A percentile compares a stretch with the other conserved stretches of the same genome.
These are phyloP conservation scores for Carassius gibelio DNA, from an alignment of 2,113 vertebrate genomes.

Conservation along the genomic window DNA sequence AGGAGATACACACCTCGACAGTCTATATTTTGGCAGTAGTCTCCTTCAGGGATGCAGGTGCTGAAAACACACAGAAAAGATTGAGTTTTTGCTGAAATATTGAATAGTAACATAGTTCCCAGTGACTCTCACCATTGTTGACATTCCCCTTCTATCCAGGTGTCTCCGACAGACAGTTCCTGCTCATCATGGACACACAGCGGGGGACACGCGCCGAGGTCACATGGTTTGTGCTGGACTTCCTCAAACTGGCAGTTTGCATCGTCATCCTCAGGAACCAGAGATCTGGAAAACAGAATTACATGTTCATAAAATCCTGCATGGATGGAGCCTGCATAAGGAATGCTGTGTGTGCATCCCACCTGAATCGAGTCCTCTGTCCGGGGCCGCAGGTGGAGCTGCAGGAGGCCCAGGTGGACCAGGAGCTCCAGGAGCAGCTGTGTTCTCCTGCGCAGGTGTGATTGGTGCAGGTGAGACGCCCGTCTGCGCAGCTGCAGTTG, in stretches of 20 bases:
- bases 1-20: conserved; percentile 76
- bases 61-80: conserved; percentile 65
- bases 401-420: conserved; percentile 86
- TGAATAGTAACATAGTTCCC: too few relatives aligned
- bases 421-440: conserved; percentile 82
- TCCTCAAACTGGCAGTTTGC: conserved; percentile 78
- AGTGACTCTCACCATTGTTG: conserved; percentile 79
- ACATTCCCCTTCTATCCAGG: conserved; percentile 84
- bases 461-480: conserved; percentile 78
- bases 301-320: neutral
- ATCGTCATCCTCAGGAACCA: conserved; percentile 69
- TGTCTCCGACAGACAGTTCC: conserved; percentile 78
- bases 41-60: conserved; percentile 86
- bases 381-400: conserved; percentile 80
- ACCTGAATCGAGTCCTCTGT: conserved; percentile 83
- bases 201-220: conserved; percentile 77
- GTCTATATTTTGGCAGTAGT: conserved; percentile 77
- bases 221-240: conserved; percentile 79
- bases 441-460: conserved; percentile 68
- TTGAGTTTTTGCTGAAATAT: neutral
- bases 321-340: neutral
- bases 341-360: neutral
- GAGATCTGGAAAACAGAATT: conserved; percentile 67
- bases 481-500: conserved; percentile 82
- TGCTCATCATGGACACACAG: conserved; percentile 77